Evolutionary conservation across 2,113 vertebrate genomes (phyloP).

Genomic region (Isurus oxyrinchus): DNA sequence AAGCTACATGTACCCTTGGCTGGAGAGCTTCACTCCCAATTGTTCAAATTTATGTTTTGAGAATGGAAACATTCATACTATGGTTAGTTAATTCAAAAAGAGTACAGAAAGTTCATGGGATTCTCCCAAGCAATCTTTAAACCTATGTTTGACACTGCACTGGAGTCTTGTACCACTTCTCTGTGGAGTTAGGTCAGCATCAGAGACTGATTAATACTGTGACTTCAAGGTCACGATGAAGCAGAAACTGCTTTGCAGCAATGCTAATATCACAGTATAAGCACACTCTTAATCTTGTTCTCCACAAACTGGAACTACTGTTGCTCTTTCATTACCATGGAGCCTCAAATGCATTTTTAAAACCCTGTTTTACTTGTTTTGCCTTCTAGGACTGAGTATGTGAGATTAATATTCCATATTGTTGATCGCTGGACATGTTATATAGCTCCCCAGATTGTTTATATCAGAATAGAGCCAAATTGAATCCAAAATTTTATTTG

Average conservation of each 20-base stretch:
- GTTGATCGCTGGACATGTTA: neutral
- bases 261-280: neutral
- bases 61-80: neutral
- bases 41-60: neutral
- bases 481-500: neutral
- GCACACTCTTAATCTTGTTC: conserved; percentile 9
- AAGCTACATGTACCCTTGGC: neutral
- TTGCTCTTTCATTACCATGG: neutral
- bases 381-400: neutral
- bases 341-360: conserved; percentile 11
- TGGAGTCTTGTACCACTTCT: neutral
- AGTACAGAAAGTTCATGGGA: neutral
- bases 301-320: neutral
- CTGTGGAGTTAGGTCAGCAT: conserved; percentile 3
- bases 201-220: neutral
- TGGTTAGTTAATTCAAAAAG: neutral
- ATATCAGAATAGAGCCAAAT: neutral
- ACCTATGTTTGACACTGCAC: neutral
- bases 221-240: conserved; percentile 1
- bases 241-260: neutral
- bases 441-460: neutral
- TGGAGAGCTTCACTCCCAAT: neutral
- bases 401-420: neutral
- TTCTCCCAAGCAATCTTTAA: neutral
- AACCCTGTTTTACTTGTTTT: neutral